phyloP scores from a whole-genome alignment of 2,888 invertebrate species.

The Perizoma flavofasciatum region DNA sequence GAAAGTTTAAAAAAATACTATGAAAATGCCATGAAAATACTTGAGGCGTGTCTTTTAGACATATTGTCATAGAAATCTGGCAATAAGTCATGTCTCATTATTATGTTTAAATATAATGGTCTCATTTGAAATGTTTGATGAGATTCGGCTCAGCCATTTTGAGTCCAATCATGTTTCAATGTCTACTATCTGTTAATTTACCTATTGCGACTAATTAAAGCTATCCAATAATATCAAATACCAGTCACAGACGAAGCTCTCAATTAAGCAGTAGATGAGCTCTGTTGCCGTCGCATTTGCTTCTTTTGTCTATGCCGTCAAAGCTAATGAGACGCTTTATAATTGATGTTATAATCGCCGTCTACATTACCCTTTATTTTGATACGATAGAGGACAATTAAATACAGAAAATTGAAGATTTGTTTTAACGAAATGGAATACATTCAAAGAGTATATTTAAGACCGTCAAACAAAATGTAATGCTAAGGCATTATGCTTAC shows the following conservation, averaged over 20 bases:
- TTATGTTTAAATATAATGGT: too few relatives aligned
- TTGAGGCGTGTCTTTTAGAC: too few relatives aligned
- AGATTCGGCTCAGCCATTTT: too few relatives aligned
- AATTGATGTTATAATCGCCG: slow-evolving; percentile 4
- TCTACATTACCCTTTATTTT: not conserved
- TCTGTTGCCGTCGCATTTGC: not conserved
- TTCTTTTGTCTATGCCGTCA: slow-evolving; percentile 13
- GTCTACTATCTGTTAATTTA: not conserved
- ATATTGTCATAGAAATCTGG: too few relatives aligned
- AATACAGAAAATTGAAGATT: not conserved
- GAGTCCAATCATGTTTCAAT: not conserved
- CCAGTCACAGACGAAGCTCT: slow-evolving; percentile 7
- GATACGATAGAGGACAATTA: not conserved
- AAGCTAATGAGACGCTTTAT: slow-evolving; percentile 12
- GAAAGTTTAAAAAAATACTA: too few relatives aligned
- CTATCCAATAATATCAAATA: slow-evolving; percentile 8
- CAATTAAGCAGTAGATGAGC: slow-evolving; percentile 12
- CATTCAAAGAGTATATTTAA: too few relatives aligned
- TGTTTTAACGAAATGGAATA: too few relatives aligned
- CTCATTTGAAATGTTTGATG: too few relatives aligned
- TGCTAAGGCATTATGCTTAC: not conserved
- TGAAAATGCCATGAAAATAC: too few relatives aligned
- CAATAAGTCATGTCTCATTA: too few relatives aligned
- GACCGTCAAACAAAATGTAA: too few relatives aligned
- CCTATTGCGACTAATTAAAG: slow-evolving; percentile 2